Evolutionary conservation across 1,140 invertebrate genomes (phyloP).

Genomic region (Drosophila pandora): DNA sequence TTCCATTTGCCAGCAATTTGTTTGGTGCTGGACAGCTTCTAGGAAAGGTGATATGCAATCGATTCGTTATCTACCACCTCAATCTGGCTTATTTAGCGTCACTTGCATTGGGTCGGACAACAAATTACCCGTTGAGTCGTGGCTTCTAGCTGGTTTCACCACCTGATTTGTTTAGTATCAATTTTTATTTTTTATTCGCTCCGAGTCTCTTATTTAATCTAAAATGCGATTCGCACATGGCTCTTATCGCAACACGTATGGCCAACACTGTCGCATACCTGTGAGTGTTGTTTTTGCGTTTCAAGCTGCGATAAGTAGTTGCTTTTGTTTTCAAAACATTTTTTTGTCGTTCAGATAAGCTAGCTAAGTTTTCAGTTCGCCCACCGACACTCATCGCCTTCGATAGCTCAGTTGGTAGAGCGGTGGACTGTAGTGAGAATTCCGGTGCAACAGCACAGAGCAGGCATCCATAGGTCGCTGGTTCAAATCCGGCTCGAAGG

Average conservation of each 20-base stretch:
- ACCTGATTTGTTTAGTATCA: constrained; percentile 17
- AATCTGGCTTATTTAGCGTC: constrained; percentile 50
- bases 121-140: constrained; percentile 36
- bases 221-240: constrained; percentile 12
- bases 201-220: constrained; percentile 27
- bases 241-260: constrained; percentile 41
- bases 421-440: constrained; percentile 90
- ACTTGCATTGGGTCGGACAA: constrained; percentile 21
- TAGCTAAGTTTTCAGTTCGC: constrained; percentile 15
- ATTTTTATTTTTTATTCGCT: constrained; percentile 8
- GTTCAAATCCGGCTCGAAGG: constrained; percentile 90
- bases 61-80: constrained; percentile 30
- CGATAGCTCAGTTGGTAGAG: constrained; percentile 95
- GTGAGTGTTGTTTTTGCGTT: constrained; percentile 8
- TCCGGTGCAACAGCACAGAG: neutral
- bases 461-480: constrained; percentile 88
- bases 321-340: constrained; percentile 27
- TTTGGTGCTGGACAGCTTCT: constrained; percentile 27
- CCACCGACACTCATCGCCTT: constrained; percentile 84
- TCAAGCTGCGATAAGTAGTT: constrained; percentile 69
- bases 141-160: constrained; percentile 3
- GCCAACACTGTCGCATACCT: constrained; percentile 1
- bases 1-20: constrained; percentile 47
- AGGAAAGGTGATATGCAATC: constrained; percentile 46
- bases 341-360: constrained; percentile 44